Evolutionary conservation across 2,888 invertebrate species (phyloP).

Genomic region (Chaetogeoica ovagalla): DNA sequence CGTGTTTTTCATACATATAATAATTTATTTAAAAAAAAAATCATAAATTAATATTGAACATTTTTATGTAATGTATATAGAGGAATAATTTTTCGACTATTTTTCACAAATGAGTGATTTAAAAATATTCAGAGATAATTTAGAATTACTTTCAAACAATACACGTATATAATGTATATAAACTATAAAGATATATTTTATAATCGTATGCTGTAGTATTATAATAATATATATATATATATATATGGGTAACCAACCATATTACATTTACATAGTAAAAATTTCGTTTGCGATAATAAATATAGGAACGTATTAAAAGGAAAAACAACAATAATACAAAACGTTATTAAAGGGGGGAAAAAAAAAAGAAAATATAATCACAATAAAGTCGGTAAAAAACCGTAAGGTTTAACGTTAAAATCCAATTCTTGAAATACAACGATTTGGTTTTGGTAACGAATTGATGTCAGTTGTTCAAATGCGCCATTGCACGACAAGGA

Average conservation of each 20-base stretch:
- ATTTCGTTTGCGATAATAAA: background rate
- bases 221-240: too few relatives aligned
- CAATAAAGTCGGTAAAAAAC: slow-evolving; percentile 20
- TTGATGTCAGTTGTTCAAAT: slow-evolving; percentile 23
- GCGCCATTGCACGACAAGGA: slow-evolving; percentile 26
- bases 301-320: slow-evolving; percentile 10
- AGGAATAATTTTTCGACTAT: background rate
- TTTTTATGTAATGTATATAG: too few relatives aligned
- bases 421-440: slow-evolving; percentile 25
- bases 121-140: too few relatives aligned
- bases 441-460: slow-evolving; percentile 24
- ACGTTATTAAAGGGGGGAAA: too few relatives aligned
- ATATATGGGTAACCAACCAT: background rate
- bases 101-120: background rate
- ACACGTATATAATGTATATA: background rate
- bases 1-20: too few relatives aligned
- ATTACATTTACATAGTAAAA: background rate
- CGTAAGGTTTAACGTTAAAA: slow-evolving; percentile 35
- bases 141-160: too few relatives aligned
- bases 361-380: slow-evolving; percentile 15
- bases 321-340: background rate
- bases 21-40: too few relatives aligned
- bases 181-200: too few relatives aligned
- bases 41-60: too few relatives aligned
- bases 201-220: too few relatives aligned